phyloP scores from a whole-genome alignment of 1,140 invertebrate species.

The Zaprionus ghesquierei region DNA sequence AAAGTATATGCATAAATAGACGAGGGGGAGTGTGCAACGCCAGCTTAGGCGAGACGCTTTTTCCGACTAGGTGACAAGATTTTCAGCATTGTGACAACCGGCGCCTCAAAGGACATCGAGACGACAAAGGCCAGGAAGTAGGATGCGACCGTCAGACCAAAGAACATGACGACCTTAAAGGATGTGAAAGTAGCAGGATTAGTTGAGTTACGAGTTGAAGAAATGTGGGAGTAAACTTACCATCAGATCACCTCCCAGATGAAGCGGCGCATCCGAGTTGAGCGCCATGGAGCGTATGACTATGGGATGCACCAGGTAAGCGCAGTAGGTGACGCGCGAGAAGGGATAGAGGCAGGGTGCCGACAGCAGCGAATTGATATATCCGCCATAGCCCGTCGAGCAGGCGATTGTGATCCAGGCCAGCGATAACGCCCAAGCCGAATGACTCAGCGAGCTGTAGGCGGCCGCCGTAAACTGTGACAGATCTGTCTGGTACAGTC shows the following conservation, averaged over 20 bases:
- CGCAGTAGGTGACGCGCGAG: conserved; percentile 92
- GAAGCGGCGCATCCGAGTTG: conserved; percentile 90
- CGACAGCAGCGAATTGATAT: conserved; percentile 88
- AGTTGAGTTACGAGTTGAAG: neutral
- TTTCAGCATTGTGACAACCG: conserved; percentile 92
- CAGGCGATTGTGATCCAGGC: conserved; percentile 95
- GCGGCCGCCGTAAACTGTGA: conserved; percentile 88
- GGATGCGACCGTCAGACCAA: conserved; percentile 90
- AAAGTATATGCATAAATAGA: conserved; percentile 62
- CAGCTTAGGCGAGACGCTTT: conserved; percentile 81
- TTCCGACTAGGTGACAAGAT: conserved; percentile 88
- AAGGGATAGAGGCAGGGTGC: conserved; percentile 91
- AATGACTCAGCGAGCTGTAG: conserved; percentile 93
- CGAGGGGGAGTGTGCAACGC: conserved; percentile 4
- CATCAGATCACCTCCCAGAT: conserved; percentile 89
- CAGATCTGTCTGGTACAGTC: conserved; percentile 88
- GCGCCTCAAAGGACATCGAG: conserved; percentile 91
- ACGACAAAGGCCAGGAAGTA: conserved; percentile 90
- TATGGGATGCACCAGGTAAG: conserved; percentile 91
- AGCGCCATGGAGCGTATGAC: conserved; percentile 90
- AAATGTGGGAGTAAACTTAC: conserved; percentile 82
- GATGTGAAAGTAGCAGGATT: neutral
- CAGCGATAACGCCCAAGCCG: conserved; percentile 91
- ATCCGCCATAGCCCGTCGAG: conserved; percentile 93
- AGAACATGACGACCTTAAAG: conserved; percentile 88